Evolutionary conservation across 1,140 invertebrate genomes (phyloP), one percentile per base, ranked within the genome.

Genomic region (Meloidogyne exigua): DNA sequence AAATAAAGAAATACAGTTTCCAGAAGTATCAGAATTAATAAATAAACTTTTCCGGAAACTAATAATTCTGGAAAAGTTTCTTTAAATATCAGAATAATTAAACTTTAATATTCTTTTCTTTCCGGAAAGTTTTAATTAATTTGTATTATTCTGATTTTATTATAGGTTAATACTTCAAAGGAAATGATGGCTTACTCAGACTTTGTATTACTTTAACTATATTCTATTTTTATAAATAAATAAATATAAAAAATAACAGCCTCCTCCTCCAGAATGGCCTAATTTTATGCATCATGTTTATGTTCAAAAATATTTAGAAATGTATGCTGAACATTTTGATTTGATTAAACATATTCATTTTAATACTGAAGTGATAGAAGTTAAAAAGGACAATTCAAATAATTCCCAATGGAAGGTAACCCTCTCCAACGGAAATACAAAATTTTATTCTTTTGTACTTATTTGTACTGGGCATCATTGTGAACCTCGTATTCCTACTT

Each of bases 161-260:
- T 12, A 15, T 57, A 72, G 71, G 57, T 89, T 15, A 90, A 90
- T 81, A 89, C 89, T 0, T 89, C 88, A 57, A 90, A 90, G 73
- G 90, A 90, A 80, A 87, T 90, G 83, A 89, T 89, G 88, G 83
- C 88, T 0, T 90, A 87, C 83, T 89, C 89, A 44, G 90, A 90
- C 81, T 90, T 88, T 75, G 71, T 73, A 36, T 39, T 9, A 3
- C 2, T 32, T 32, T 32, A 72, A 21, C 3, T 42, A 49, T 13
- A 32, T 36, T 21, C 36, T n/a, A n/a, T n/a, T 32, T 32, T 32
- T 32, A 3, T 32, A 3, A 32, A 32, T 42, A 28, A 28, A 28
- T 7, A 23, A 18, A 25, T 21, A 26, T 13, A 39, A 11, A 64
- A 25, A 13, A 64, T 26, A 57, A 57, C 15, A 73, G 71, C 89